Evolutionary conservation across 2,888 invertebrate genomes (phyloP).

Genomic region (Phyto melanocephala): DNA sequence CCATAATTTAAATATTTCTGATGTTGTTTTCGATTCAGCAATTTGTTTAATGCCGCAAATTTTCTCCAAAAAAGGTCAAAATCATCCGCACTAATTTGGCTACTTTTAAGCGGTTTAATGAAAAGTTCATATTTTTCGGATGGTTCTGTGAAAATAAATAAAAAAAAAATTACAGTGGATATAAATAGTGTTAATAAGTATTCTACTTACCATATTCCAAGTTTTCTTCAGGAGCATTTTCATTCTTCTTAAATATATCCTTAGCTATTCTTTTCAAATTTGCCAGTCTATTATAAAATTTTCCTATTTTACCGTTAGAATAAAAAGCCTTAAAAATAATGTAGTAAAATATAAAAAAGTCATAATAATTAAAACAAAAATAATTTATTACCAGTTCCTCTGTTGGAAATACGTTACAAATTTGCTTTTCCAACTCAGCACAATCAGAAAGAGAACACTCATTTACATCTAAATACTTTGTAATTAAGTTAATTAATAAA

Average conservation of each 20-base stretch:
- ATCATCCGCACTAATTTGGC: background rate
- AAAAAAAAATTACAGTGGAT: background rate
- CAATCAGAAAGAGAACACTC: background rate
- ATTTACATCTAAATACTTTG: background rate
- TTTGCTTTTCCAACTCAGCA: background rate
- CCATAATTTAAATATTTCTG: no score
- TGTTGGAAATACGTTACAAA: background rate
- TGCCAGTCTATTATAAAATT: background rate
- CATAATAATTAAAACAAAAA: background rate
- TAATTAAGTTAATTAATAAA: background rate
- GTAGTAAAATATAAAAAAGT: no score
- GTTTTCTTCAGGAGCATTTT: background rate
- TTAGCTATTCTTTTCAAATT: background rate
- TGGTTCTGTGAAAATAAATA: background rate
- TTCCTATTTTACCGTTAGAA: background rate
- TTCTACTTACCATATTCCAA: background rate
- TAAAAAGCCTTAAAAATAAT: background rate
- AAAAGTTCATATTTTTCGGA: background rate
- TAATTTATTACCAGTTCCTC: background rate
- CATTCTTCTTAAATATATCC: background rate
- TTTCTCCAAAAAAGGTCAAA: background rate
- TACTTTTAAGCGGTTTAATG: background rate
- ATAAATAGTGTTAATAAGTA: background rate
- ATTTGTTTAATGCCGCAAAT: background rate
- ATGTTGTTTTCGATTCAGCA: background rate